phyloP scores from a whole-genome alignment of 2,888 invertebrate species.

The Oscheius onirici region DNA sequence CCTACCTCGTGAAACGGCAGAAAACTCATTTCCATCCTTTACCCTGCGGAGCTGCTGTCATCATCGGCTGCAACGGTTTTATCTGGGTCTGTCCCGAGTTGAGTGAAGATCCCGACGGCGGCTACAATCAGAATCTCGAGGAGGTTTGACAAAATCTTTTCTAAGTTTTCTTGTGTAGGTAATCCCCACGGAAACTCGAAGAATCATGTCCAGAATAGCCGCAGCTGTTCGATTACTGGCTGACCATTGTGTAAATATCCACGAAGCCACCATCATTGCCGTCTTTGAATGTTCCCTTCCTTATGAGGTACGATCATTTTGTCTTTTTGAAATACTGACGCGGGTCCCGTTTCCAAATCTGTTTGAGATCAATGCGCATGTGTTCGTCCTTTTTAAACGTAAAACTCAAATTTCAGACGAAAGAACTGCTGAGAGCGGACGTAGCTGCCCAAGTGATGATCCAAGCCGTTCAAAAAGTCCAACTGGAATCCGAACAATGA shows the following conservation, averaged over 20 bases:
- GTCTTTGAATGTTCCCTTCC: slow-evolving; percentile 85
- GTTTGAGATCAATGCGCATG: too few relatives aligned
- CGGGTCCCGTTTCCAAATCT: too few relatives aligned
- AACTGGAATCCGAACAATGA: slow-evolving; percentile 34
- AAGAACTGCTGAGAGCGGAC: slow-evolving; percentile 47
- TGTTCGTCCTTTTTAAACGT: neutral
- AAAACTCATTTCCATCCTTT: slow-evolving; percentile 96
- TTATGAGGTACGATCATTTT: slow-evolving; percentile 34
- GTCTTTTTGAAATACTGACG: too few relatives aligned
- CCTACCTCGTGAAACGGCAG: slow-evolving; percentile 87
- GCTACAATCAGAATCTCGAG: slow-evolving; percentile 82
- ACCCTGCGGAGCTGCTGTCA: slow-evolving; percentile 88
- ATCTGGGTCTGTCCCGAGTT: slow-evolving; percentile 79
- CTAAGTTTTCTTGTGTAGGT: slow-evolving; percentile 74
- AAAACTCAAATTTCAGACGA: slow-evolving; percentile 34
- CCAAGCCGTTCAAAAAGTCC: slow-evolving; percentile 39
- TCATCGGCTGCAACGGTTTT: slow-evolving; percentile 90
- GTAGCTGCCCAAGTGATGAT: slow-evolving; percentile 52
- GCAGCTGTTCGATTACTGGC: slow-evolving; percentile 89
- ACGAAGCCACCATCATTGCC: slow-evolving; percentile 86
- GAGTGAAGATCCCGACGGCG: slow-evolving; percentile 75
- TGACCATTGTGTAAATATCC: slow-evolving; percentile 87
- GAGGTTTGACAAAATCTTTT: slow-evolving; percentile 72
- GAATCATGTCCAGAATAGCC: slow-evolving; percentile 86
- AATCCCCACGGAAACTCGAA: slow-evolving; percentile 81